A percentile compares a stretch with the other conserved stretches of the same genome.
Conservation (phyloP, 2,113 vertebrate species). For the Syngnathus floridae region DNA sequence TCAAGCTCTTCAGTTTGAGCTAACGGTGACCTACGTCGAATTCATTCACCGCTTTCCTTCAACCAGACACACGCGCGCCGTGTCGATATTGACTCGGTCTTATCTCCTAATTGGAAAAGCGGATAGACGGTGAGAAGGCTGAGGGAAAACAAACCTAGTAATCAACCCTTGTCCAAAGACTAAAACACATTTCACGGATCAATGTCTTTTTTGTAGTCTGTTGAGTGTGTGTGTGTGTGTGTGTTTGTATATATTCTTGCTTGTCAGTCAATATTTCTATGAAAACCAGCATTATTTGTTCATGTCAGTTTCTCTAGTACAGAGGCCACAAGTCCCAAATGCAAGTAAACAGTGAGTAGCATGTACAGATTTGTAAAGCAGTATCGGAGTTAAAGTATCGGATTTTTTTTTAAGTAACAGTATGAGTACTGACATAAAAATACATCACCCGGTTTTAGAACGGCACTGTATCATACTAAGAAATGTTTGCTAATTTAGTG, state of each 20-base stretch:
- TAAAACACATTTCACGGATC: conserved; percentile 76
- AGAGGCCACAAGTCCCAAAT: not conserved
- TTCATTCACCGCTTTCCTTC: conserved; percentile 25
- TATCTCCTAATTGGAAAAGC: conserved; percentile 77
- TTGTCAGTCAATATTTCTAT: conserved; percentile 40
- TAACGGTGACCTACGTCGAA: conserved; percentile 24
- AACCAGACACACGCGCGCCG: conserved; percentile 6
- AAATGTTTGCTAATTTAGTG: not conserved
- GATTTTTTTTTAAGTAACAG: too few relatives aligned
- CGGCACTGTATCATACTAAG: not conserved
- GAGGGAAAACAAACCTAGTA: conserved; percentile 67
- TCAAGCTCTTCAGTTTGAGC: conserved; percentile 27
- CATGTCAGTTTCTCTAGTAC: conserved; percentile 8
- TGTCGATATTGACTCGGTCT: conserved; percentile 65
- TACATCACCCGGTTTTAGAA: not conserved
- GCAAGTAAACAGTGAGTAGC: too few relatives aligned
- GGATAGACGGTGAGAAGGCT: conserved; percentile 56
- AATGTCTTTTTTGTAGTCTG: conserved; percentile 61
- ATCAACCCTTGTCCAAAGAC: conserved; percentile 69
- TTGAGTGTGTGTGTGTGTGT: conserved; percentile 47
- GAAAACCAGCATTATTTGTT: conserved; percentile 40
- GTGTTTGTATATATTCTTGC: conserved; percentile 47
- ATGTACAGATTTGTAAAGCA: too few relatives aligned
- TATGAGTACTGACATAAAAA: too few relatives aligned
- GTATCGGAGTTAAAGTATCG: too few relatives aligned